Conservation (phyloP, 2,888 invertebrate species). For the Matsumyia berberina region DNA sequence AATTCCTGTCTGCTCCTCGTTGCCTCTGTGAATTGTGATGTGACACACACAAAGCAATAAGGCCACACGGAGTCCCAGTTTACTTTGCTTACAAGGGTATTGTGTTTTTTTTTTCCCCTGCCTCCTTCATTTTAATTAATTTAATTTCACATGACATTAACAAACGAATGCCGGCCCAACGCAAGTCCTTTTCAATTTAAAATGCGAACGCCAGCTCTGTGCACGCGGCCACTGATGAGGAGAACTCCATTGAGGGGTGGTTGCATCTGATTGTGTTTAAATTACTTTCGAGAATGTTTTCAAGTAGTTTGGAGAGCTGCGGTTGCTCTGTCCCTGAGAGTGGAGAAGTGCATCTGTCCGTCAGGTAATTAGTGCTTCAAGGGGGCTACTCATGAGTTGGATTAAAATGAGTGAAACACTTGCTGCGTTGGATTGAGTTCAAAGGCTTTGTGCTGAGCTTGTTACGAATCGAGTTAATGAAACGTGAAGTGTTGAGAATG, state of each 20-base stretch:
- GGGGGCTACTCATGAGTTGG: neutral
- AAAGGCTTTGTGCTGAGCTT: too few relatives aligned
- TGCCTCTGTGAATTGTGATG: conserved; percentile 17
- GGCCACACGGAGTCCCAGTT: conserved; percentile 36
- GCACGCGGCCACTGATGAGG: conserved; percentile 27
- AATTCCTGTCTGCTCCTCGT: conserved; percentile 15
- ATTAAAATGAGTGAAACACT: neutral
- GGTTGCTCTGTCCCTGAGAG: neutral
- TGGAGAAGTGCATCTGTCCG: neutral
- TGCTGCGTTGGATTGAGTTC: neutral
- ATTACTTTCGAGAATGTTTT: conserved; percentile 27
- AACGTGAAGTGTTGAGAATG: too few relatives aligned
- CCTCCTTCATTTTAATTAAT: conserved; percentile 44
- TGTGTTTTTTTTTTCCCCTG: neutral
- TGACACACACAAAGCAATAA: conserved; percentile 38
- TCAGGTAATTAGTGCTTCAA: neutral
- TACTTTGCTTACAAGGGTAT: neutral
- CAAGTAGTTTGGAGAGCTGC: conserved; percentile 9
- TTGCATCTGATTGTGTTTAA: conserved; percentile 35
- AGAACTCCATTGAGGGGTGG: conserved; percentile 20
- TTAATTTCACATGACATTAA: conserved; percentile 41
- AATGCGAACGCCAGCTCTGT: conserved; percentile 14
- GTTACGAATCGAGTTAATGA: too few relatives aligned
- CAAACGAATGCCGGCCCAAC: conserved; percentile 28
- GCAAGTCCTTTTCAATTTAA: conserved; percentile 41